Evolutionary conservation across 2,888 invertebrate species (phyloP).

Genomic region (Tiliacea citrago): DNA sequence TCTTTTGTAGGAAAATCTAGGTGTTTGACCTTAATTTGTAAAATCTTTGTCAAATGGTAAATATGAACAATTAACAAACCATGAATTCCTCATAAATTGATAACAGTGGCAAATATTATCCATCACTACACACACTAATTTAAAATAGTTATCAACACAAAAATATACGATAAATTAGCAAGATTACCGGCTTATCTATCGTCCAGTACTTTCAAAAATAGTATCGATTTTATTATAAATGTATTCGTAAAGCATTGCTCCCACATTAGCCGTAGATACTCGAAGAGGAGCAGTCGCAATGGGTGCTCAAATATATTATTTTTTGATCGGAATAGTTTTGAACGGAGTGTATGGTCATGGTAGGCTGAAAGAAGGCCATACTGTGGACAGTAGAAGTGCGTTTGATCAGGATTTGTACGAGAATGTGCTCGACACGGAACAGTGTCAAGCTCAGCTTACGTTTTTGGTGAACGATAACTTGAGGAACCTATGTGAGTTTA

Average conservation of each 20-base stretch:
- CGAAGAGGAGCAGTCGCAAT: constrained; percentile 44
- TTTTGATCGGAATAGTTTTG: constrained; percentile 46
- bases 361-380: constrained; percentile 3
- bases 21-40: neutral
- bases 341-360: constrained; percentile 41
- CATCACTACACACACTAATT: constrained; percentile 13
- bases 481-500: constrained; percentile 70
- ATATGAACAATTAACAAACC: neutral
- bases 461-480: constrained; percentile 62
- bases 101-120: constrained; percentile 16
- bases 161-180: constrained; percentile 53
- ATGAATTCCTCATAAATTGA: neutral
- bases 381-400: constrained; percentile 61
- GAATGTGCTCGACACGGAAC: constrained; percentile 70
- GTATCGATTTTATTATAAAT: constrained; percentile 52
- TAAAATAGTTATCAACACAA: constrained; percentile 17
- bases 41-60: neutral
- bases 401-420: constrained; percentile 75
- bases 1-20: neutral
- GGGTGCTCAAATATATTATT: constrained; percentile 38
- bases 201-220: constrained; percentile 38
- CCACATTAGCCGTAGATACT: constrained; percentile 16
- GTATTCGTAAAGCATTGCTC: constrained; percentile 10
- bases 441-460: constrained; percentile 71
- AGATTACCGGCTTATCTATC: constrained; percentile 56